A percentile compares a stretch with the other conserved stretches of the same genome.
phyloP scores from a whole-genome alignment of 2,797 vertebrate species.

The Smutsia temminckii region DNA sequence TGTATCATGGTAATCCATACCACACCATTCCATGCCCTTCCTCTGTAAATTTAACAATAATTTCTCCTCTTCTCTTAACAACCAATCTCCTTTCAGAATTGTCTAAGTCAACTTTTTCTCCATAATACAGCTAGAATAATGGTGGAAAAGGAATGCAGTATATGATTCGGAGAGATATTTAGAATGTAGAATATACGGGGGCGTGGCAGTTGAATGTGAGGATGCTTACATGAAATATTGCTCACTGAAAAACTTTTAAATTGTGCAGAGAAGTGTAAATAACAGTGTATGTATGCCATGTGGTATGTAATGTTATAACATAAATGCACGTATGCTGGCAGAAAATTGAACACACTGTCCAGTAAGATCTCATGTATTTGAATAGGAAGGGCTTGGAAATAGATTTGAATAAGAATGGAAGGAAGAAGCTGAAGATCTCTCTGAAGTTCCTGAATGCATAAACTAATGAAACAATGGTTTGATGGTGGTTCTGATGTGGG shows the following conservation, averaged over 20 bases:
- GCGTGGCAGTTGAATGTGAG: not conserved
- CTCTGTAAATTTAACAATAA: not conserved
- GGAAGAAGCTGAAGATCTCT: not conserved
- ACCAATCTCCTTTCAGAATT: not conserved
- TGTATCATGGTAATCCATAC: accelerated
- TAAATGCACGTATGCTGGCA: not conserved
- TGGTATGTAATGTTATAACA: no score
- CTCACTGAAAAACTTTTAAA: not conserved
- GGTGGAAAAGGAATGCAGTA: not conserved
- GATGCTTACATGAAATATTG: not conserved
- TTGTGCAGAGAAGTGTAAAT: not conserved
- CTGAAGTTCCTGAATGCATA: not conserved
- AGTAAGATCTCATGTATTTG: not conserved
- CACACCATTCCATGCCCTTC: accelerated
- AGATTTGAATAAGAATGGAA: not conserved
- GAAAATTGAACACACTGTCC: not conserved
- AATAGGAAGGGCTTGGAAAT: not conserved
- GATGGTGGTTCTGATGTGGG: not conserved
- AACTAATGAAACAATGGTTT: not conserved
- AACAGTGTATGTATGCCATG: no score
- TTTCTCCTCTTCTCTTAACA: not conserved
- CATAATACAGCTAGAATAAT: not conserved
- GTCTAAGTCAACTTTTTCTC: not conserved
- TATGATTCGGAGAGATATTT: not conserved
- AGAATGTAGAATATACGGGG: not conserved